Percentiles rank a stretch among this genome's conserved stretches.
These are phyloP conservation scores for Acleris cristana DNA, from an alignment of 2,888 invertebrate genomes.

Conservation along the genomic window DNA sequence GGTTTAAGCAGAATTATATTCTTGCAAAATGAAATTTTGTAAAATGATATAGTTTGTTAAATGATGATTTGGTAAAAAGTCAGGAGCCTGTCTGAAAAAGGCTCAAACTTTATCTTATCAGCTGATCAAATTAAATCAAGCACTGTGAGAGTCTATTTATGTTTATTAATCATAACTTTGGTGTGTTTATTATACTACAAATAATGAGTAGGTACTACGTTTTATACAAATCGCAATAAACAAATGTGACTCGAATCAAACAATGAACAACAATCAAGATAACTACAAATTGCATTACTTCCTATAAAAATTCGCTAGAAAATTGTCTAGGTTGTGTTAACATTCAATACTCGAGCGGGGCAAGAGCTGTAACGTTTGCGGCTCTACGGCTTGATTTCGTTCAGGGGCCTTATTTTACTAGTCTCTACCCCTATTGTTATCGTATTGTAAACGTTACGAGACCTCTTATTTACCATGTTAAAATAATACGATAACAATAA, in stretches of 20 bases:
- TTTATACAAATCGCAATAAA: slow-evolving; percentile 66
- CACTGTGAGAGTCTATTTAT: slow-evolving; percentile 74
- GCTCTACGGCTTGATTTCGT: background rate
- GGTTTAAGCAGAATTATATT: no score
- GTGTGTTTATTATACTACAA: slow-evolving; percentile 82
- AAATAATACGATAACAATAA: no score
- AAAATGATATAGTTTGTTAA: no score
- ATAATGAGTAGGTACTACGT: slow-evolving; percentile 68
- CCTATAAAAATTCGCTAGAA: slow-evolving; percentile 56
- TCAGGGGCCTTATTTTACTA: background rate
- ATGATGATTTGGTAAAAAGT: no score
- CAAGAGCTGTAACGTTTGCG: slow-evolving; percentile 16
- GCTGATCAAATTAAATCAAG: slow-evolving; percentile 59
- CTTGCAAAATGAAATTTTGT: no score
- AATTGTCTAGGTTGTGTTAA: slow-evolving; percentile 53
- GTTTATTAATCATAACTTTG: slow-evolving; percentile 82
- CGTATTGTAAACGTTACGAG: no score
- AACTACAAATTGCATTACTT: slow-evolving; percentile 39
- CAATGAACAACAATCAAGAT: slow-evolving; percentile 48
- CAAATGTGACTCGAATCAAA: slow-evolving; percentile 55
- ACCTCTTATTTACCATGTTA: no score
- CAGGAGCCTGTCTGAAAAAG: no score
- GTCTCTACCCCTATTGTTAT: no score
- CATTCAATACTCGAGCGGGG: slow-evolving; percentile 46
- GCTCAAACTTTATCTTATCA: background rate